These are phyloP conservation scores for Anastrepha obliqua DNA, from an alignment of 1,140 invertebrate genomes.

Conservation along the genomic window DNA sequence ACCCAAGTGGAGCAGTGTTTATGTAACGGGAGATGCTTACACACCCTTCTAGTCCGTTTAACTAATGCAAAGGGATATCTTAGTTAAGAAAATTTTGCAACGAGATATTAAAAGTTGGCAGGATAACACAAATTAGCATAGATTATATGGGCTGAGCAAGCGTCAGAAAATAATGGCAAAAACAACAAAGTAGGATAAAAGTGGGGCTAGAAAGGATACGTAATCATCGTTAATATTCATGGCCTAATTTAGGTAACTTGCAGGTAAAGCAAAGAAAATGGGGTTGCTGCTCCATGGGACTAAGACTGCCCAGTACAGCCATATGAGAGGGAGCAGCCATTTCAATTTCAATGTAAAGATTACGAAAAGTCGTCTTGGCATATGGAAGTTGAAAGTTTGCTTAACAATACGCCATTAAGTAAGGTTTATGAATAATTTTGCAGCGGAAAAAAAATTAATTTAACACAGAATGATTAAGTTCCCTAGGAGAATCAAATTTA, in stretches of 20 bases:
- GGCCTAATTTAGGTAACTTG: constrained; percentile 10
- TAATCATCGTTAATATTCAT: constrained; percentile 48
- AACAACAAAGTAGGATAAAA: background rate
- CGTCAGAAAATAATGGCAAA: background rate
- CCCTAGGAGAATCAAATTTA: too few relatives aligned
- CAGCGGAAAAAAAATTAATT: too few relatives aligned
- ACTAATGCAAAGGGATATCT: constrained; percentile 16
- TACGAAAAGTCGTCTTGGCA: too few relatives aligned
- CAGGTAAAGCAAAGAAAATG: constrained; percentile 10
- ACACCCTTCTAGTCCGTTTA: background rate
- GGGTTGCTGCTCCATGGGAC: background rate
- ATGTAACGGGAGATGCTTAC: background rate
- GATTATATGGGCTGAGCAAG: constrained; percentile 14
- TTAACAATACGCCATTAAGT: too few relatives aligned
- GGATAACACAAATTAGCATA: constrained; percentile 51
- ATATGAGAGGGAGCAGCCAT: background rate
- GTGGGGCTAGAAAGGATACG: background rate
- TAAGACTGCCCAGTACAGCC: background rate
- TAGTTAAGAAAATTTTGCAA: constrained; percentile 25
- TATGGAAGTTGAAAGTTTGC: too few relatives aligned
- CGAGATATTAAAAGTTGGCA: constrained; percentile 14
- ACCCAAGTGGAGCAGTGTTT: background rate
- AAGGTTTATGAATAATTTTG: too few relatives aligned
- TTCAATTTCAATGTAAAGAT: too few relatives aligned
- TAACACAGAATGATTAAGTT: too few relatives aligned